Percentiles rank a stretch among this genome's conserved stretches.
phyloP scores from a whole-genome alignment of 2,797 vertebrate species.

The Vireo griseus region DNA sequence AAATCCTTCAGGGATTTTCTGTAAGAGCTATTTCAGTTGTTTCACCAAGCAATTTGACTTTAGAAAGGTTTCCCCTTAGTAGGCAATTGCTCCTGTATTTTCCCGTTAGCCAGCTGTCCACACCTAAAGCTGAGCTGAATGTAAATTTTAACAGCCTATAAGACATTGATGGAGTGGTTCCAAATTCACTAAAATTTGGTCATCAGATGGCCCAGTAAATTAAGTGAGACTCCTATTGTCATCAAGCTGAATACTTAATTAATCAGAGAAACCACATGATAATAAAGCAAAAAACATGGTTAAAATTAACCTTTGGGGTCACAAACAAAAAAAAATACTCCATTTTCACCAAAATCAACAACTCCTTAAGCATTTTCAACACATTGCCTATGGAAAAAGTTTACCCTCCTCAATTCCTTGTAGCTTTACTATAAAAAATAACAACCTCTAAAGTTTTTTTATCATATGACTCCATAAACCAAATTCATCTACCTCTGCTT shows the following conservation, averaged over 20 bases:
- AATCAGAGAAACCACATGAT: not conserved
- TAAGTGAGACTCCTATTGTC: not conserved
- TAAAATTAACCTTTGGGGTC: not conserved
- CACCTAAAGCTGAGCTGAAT: not conserved
- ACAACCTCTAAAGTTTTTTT: not conserved
- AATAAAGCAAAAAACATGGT: not conserved
- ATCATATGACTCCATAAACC: not conserved
- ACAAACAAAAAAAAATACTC: not conserved
- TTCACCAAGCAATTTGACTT: conserved; percentile 5
- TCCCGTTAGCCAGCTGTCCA: not conserved
- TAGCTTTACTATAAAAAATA: not conserved
- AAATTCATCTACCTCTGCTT: not conserved
- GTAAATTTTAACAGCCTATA: not conserved
- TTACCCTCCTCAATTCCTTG: not conserved
- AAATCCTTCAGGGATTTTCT: not conserved
- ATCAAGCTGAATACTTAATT: not conserved
- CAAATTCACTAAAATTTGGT: not conserved
- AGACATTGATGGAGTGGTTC: not conserved
- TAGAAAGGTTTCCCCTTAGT: not conserved
- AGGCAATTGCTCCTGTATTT: not conserved
- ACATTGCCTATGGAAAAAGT: not conserved
- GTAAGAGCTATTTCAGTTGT: not conserved
- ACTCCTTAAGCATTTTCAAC: not conserved
- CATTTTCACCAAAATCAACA: not conserved
- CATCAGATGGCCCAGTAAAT: not conserved